Conservation (phyloP, 2,113 vertebrate species). For the Otolemur garnettii region DNA sequence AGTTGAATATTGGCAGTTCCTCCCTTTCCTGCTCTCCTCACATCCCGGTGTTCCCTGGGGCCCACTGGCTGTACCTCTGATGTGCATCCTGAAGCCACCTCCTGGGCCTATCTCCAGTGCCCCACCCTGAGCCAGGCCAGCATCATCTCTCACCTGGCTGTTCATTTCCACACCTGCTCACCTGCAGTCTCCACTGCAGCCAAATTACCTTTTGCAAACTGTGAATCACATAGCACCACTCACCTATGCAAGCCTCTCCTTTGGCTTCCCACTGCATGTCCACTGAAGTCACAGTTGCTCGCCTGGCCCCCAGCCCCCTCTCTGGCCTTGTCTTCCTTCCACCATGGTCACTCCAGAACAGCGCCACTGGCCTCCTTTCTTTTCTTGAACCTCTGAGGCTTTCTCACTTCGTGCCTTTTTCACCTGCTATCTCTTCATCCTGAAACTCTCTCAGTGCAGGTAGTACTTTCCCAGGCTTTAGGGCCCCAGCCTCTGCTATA, state of each 20-base stretch:
- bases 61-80: background rate
- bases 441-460: background rate
- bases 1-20: background rate
- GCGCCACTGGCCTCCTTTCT: background rate
- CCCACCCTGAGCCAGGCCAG: background rate
- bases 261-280: fast-evolving
- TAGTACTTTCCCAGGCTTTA: background rate
- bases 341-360: background rate
- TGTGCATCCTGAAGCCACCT: fast-evolving
- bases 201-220: background rate
- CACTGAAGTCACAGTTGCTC: background rate
- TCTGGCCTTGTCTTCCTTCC: background rate
- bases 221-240: too few relatives aligned
- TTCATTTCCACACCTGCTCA: background rate
- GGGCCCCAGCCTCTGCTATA: background rate
- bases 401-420: background rate
- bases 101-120: background rate
- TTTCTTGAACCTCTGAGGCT: background rate
- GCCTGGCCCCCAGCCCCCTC: background rate
- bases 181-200: background rate
- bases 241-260: background rate
- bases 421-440: fast-evolving
- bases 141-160: background rate
- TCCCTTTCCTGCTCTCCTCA: background rate
- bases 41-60: background rate